phyloP scores from a whole-genome alignment of 1,140 invertebrate genomes.

The Zaprionus nigranus region DNA sequence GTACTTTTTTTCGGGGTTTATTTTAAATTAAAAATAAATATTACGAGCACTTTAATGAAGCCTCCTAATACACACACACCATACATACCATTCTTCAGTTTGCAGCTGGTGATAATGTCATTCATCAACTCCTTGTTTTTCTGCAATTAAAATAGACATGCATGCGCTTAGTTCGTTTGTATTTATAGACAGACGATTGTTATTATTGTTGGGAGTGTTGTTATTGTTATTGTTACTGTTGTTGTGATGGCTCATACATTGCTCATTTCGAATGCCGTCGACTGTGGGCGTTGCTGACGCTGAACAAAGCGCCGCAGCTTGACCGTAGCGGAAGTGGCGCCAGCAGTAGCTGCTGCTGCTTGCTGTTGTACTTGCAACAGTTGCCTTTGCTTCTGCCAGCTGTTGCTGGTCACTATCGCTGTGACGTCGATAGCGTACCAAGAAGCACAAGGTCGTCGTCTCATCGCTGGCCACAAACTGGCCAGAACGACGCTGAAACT shows the following conservation, averaged over 20 bases:
- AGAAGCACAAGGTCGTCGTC: constrained; percentile 30
- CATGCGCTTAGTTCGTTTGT: not conserved
- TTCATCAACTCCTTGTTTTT: constrained; percentile 89
- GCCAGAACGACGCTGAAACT: constrained; percentile 58
- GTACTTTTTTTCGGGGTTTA: not conserved
- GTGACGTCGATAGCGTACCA: constrained; percentile 63
- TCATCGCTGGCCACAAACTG: constrained; percentile 67
- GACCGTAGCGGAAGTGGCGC: constrained; percentile 64
- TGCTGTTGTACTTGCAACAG: not conserved
- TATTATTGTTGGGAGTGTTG: not conserved
- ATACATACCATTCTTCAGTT: constrained; percentile 87
- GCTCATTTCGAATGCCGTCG: constrained; percentile 70
- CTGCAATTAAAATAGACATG: constrained; percentile 85
- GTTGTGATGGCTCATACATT: constrained; percentile 54
- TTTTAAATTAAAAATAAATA: constrained; percentile 25
- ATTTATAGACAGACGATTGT: constrained; percentile 16
- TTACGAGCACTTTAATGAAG: not conserved
- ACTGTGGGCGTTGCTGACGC: constrained; percentile 64
- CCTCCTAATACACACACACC: constrained; percentile 24
- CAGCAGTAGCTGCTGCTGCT: constrained; percentile 19
- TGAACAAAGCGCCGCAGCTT: constrained; percentile 56
- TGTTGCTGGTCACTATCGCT: constrained; percentile 36
- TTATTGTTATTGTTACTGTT: not conserved
- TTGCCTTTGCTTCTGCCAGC: constrained; percentile 9
- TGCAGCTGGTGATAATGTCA: constrained; percentile 87